These are phyloP conservation scores for Aphelenchoides avenae DNA, from an alignment of 1,140 invertebrate genomes.

Conservation along the genomic window DNA sequence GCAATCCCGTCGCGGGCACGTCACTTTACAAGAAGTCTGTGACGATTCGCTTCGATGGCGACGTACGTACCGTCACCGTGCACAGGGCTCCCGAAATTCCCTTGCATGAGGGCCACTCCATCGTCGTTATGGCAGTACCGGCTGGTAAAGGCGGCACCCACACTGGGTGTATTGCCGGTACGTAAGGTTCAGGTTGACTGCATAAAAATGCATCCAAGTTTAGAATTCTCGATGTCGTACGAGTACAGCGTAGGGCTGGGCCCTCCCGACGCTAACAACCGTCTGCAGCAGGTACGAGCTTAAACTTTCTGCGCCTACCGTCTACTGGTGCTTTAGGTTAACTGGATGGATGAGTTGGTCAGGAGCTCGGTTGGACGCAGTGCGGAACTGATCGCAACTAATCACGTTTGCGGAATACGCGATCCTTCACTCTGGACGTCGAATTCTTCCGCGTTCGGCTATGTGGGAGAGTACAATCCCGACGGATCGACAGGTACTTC, in stretches of 20 bases:
- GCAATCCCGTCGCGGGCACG: conserved; percentile 13
- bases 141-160: neutral
- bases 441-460: conserved; percentile 17
- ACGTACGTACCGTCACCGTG: neutral
- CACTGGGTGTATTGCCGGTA: conserved; percentile 21
- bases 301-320: neutral
- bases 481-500: conserved; percentile 8
- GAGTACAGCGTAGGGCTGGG: too few species aligned
- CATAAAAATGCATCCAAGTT: neutral
- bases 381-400: neutral
- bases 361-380: neutral
- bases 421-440: conserved; percentile 8
- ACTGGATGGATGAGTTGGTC: conserved; percentile 7
- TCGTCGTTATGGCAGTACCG: neutral
- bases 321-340: conserved; percentile 10
- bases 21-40: conserved; percentile 1
- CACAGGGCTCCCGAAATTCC: too few species aligned
- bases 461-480: conserved; percentile 15
- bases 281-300: neutral
- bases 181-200: neutral
- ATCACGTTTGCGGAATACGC: conserved; percentile 18
- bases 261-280: too few species aligned
- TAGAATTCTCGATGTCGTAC: too few species aligned
- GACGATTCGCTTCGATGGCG: conserved; percentile 3
- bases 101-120: conserved; percentile 8